Base-by-base conservation (phyloP, 2,113 vertebrate genomes). In the Scortum barcoo region DNA sequence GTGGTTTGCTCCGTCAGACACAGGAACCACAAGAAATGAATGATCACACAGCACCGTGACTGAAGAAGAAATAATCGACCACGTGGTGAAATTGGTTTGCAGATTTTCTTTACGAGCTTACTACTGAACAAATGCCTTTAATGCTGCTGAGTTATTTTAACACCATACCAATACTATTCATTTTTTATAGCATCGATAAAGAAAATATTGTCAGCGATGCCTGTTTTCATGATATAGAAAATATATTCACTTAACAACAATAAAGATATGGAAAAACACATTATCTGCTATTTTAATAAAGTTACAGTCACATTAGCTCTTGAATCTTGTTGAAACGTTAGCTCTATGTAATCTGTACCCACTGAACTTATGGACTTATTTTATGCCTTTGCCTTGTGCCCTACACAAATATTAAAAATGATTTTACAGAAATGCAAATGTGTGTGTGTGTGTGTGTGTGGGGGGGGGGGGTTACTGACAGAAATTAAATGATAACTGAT, bases 1-100 rank as follows among this genome's bases (percentile, higher is more conserved):
- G 96, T 98, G 58, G 71, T 96, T 12, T 99, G 97, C 92, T 92
- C 85, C n/a, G 58, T 99, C 76, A 95, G 61, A 86, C 94, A 95
- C 28, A 89, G 92, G 46, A 71, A 85, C 6, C 30, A 65, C 8
- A 68, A 68, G 12, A 57, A 61, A 36, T 51, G 69, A 62, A 42
- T 4, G 9, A 1, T 12, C 56, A 12, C 33, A 44, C 28, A 5
- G 10, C 12, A 14, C 3, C 3, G 12, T 19, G 5, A n/a, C 0
- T 65, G 13, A 16, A 38, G 2, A 33, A 53, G 17, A 53, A 53
- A 53, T 54, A 46, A 30, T 12, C 3, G 4, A 36, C 1, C 3
- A 1, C 26, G 36, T 11, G 33, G 12, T 38, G 60, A 46, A 30
- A 1, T 2, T 28, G 46, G 66, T 48, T 44, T 44, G 8, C 26